Conservation (phyloP, 1,140 invertebrate species). For the Pomacea maculata region DNA sequence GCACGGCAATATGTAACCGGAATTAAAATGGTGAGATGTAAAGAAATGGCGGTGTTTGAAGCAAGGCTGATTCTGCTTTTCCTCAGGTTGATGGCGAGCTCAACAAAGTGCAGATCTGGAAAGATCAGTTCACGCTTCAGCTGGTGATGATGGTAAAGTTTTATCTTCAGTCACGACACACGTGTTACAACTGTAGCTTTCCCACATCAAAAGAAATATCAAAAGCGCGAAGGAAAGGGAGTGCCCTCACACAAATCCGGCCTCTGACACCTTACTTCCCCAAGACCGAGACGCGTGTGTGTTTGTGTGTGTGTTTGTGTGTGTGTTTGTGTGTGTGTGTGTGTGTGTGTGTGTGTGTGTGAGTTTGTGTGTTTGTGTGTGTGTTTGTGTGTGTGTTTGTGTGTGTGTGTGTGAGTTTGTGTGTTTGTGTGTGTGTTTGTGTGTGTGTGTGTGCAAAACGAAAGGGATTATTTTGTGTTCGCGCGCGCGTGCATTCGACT, state of each 20-base stretch:
- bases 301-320: background rate
- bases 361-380: too few relatives aligned
- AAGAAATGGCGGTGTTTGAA: too few relatives aligned
- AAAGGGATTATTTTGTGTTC: too few relatives aligned
- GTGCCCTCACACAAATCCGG: too few relatives aligned
- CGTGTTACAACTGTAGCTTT: too few relatives aligned
- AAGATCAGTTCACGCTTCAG: slow-evolving; percentile 29
- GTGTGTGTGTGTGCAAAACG: slow-evolving; percentile 1
- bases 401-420: background rate
- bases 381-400: too few relatives aligned
- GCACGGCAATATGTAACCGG: too few relatives aligned
- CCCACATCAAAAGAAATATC: too few relatives aligned
- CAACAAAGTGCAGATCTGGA: slow-evolving; percentile 27
- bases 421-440: background rate
- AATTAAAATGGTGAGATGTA: too few relatives aligned
- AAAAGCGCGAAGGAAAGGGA: too few relatives aligned
- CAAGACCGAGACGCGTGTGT: background rate
- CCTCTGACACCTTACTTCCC: background rate
- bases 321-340: background rate
- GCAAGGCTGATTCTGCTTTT: background rate
- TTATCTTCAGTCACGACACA: background rate
- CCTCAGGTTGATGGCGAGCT: slow-evolving; percentile 21
- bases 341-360: too few relatives aligned
- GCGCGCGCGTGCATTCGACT: slow-evolving; percentile 1
- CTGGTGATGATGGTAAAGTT: slow-evolving; percentile 23